Percentiles rank a stretch among this genome's conserved stretches.
These are phyloP conservation scores for Oxystoma pomonae DNA, from an alignment of 2,888 invertebrate genomes.

Conservation along the genomic window DNA sequence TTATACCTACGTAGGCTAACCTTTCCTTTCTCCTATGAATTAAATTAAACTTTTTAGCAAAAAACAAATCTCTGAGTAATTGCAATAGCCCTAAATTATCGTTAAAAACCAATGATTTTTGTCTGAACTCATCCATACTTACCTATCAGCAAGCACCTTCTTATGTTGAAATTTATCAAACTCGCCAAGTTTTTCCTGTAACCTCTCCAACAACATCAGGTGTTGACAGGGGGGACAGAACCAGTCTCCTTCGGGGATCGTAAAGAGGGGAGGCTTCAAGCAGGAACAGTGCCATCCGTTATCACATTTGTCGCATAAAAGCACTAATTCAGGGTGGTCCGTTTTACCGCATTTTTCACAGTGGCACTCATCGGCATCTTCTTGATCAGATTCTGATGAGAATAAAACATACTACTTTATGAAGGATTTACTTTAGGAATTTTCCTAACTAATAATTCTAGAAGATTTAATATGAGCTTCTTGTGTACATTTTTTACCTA, in stretches of 20 bases:
- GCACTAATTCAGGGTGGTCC: conserved; percentile 95
- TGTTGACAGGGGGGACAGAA: conserved; percentile 97
- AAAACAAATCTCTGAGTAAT: too few species aligned
- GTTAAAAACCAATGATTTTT: too few species aligned
- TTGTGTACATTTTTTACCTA: too few species aligned
- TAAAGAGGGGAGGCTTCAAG: conserved; percentile 84
- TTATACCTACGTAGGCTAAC: conserved; percentile 70
- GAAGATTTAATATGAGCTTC: too few species aligned
- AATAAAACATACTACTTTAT: conserved; percentile 8
- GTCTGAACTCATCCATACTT: too few species aligned
- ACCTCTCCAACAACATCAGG: conserved; percentile 69
- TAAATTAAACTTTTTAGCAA: background rate
- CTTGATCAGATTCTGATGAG: conserved; percentile 38
- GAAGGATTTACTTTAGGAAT: background rate
- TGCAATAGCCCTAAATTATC: too few species aligned
- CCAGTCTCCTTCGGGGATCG: conserved; percentile 97
- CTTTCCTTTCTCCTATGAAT: conserved; percentile 57
- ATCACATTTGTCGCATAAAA: conserved; percentile 94
- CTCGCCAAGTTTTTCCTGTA: conserved; percentile 71
- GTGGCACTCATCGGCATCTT: conserved; percentile 56
- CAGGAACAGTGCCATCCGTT: conserved; percentile 97
- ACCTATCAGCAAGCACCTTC: conserved; percentile 58
- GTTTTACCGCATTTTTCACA: conserved; percentile 88
- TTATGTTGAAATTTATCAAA: conserved; percentile 69
- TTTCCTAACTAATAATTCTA: too few species aligned